Conservation (phyloP, 2,888 invertebrate species). For the Monopis laevigella region DNA sequence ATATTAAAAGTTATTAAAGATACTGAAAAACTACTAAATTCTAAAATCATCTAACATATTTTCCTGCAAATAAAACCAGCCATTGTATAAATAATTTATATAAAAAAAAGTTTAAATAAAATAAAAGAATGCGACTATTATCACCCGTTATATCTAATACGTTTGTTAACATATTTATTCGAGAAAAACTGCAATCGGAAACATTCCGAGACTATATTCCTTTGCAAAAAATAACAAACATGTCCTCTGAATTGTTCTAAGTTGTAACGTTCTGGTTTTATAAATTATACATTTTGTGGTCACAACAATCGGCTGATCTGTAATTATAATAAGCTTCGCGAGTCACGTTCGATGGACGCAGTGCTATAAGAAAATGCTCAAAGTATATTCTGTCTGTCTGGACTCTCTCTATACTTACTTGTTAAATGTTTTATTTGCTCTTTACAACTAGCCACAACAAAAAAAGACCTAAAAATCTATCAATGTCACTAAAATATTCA, state of each 20-base stretch:
- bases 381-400: no score
- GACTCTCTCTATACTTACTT: no score
- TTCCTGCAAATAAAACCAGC: no score
- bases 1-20: no score
- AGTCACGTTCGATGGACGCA: conserved; percentile 42
- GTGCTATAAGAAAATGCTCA: conserved; percentile 13
- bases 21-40: no score
- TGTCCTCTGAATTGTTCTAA: conserved; percentile 31
- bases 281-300: conserved; percentile 60
- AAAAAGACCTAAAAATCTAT: no score
- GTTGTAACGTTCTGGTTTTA: conserved; percentile 35
- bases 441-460: no score
- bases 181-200: conserved; percentile 40
- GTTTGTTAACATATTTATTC: conserved; percentile 23
- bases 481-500: no score
- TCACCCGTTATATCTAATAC: background rate
- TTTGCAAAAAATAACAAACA: conserved; percentile 28
- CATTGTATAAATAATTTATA: no score
- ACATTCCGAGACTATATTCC: conserved; percentile 30
- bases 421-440: no score
- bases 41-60: no score
- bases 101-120: background rate
- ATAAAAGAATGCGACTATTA: background rate
- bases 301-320: conserved; percentile 62
- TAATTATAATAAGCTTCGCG: conserved; percentile 58